Evolutionary conservation across 2,797 vertebrate species (phyloP), one percentile per base, ranked within the genome.

Genomic region (Lemur catta): DNA sequence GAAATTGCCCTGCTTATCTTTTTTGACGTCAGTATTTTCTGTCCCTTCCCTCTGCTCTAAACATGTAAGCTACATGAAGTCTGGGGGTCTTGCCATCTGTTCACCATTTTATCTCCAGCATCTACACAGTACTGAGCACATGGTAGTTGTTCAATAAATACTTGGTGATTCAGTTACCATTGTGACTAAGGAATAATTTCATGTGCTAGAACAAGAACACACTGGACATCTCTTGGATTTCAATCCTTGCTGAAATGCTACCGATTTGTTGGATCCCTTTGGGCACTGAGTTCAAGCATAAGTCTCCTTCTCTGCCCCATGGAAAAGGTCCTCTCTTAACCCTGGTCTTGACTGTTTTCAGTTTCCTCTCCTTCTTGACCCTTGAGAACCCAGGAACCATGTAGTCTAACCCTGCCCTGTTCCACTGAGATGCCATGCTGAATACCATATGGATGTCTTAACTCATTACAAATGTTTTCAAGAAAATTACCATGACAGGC

Each of bases 391-490:
- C 24, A 5, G 30, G 48, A 38, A 35, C 43, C 7, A 11, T n/a
- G n/a, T 2, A 30, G 41, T 50, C 17, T 28, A 28, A 20, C 7
- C 46, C 5, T 46, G 38, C 30, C 28, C 33, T 55, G 7, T 46
- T 46, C 67, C 24, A 74, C 2, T 22, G 55, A 85, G 72, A 89
- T 30, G 13, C n/a, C 22, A 24, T 1, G 20, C 41, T 59, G 33
- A 87, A 61, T 59, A 79, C 4, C 7, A 35, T 26, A 38, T 0
- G 7, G 50, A 74, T 63, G 17, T 50, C 57, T 7, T 7, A 24
- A 93, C 26, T 86, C 50, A 61, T 93, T 74, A 82, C 84, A 85
- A 81, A 57, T 15, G 35, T 91, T 93, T 91, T 90, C 48, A 89
- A 63, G 82, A 59, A 85, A 88, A 91, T 52, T 50, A 65, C 26